Percentiles rank a stretch among this genome's conserved stretches.
Conservation (phyloP, 2,113 vertebrate species). For the Laticauda colubrina region DNA sequence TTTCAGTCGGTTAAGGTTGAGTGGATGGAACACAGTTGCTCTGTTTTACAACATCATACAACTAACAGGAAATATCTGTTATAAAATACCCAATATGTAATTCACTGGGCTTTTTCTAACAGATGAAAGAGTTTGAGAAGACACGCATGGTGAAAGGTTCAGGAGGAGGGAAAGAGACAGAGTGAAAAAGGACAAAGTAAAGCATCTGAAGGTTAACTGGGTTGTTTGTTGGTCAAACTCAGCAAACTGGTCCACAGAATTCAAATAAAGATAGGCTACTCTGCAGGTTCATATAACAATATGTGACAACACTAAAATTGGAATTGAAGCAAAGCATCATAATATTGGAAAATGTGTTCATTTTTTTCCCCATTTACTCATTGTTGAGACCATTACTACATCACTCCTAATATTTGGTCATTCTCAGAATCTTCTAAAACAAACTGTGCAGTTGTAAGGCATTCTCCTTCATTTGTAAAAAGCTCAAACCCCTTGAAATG, state of each 20-base stretch:
- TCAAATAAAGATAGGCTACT: not conserved
- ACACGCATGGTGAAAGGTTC: conserved; percentile 4
- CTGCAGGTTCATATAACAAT: not conserved
- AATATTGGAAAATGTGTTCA: not conserved
- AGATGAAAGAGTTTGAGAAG: conserved; percentile 17
- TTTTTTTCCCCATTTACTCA: no score
- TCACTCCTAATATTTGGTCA: not conserved
- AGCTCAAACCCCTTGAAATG: not conserved
- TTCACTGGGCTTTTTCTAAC: conserved; percentile 19
- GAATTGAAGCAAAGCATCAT: not conserved
- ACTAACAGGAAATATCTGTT: conserved; percentile 24
- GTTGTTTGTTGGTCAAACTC: not conserved
- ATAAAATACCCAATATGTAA: conserved; percentile 16
- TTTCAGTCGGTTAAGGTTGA: conserved; percentile 40
- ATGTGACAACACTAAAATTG: not conserved
- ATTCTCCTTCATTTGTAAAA: not conserved
- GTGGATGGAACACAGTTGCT: conserved; percentile 32
- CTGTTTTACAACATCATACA: conserved; percentile 20
- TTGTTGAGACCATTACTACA: not conserved
- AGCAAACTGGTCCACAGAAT: not conserved
- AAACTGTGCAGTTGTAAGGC: not conserved
- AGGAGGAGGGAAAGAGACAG: conserved; percentile 24
- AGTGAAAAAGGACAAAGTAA: not conserved
- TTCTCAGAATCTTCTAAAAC: not conserved
- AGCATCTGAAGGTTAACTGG: conserved; percentile 28